Percentiles rank a stretch among this genome's conserved stretches.
These are phyloP conservation scores for Dicyrtomina minuta DNA, from an alignment of 2,888 invertebrate genomes.

Conservation along the genomic window DNA sequence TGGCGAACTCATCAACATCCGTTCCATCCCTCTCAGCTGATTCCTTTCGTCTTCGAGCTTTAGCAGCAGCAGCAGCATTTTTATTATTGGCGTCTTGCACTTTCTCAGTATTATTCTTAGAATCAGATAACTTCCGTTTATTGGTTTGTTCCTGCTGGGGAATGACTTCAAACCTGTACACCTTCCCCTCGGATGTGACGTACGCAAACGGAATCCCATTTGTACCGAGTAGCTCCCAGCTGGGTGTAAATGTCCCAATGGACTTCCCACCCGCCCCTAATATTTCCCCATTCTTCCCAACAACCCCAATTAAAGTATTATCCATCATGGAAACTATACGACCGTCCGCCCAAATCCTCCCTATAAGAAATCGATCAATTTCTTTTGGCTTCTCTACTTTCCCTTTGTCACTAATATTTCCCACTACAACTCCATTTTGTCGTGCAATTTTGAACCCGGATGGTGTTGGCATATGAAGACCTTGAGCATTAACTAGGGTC, in stretches of 20 bases:
- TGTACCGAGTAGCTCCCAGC: slow-evolving; percentile 24
- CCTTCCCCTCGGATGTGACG: slow-evolving; percentile 16
- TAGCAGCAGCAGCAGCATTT: no score
- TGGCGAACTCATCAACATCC: no score
- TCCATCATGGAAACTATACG: slow-evolving; percentile 20
- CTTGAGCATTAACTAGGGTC: slow-evolving; percentile 4
- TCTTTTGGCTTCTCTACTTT: background rate
- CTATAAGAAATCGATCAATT: slow-evolving; percentile 12
- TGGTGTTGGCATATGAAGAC: background rate
- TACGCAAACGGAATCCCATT: slow-evolving; percentile 23
- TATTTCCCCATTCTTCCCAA: slow-evolving; percentile 18
- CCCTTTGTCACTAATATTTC: slow-evolving; percentile 5
- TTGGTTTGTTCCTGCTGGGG: no score
- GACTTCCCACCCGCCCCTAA: slow-evolving; percentile 4
- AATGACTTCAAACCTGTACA: slow-evolving; percentile 21
- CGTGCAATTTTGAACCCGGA: background rate
- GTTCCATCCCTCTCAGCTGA: no score
- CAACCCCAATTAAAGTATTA: slow-evolving; percentile 6
- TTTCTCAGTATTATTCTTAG: no score
- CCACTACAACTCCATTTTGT: slow-evolving; percentile 18
- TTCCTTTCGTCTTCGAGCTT: no score
- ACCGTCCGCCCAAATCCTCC: slow-evolving; percentile 21
- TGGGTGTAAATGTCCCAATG: slow-evolving; percentile 20
- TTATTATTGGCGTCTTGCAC: no score
- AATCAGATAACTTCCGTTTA: no score